phyloP scores from a whole-genome alignment of 2,888 invertebrate species.

The Chirona hameri region DNA sequence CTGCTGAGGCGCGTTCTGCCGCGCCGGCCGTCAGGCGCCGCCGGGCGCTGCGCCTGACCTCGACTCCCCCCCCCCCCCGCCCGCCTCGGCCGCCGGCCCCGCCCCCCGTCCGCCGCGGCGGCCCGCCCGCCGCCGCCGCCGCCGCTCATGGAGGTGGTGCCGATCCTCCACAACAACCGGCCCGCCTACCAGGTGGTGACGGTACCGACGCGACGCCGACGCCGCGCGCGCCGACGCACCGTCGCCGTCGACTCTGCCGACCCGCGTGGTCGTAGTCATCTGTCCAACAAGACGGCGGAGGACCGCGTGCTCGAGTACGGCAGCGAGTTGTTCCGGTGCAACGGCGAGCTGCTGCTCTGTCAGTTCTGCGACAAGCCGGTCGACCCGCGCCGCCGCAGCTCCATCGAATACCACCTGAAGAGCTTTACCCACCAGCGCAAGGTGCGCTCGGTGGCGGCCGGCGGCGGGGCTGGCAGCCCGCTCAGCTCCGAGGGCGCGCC shows the following conservation, averaged over 20 bases:
- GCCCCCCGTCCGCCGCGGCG: neutral
- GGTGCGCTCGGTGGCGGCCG: neutral
- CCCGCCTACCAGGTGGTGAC: constrained; percentile 10
- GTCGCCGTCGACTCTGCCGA: neutral
- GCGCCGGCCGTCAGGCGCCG: neutral
- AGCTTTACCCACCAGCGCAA: constrained; percentile 27
- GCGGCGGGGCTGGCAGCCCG: neutral
- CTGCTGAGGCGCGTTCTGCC: neutral
- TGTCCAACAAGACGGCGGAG: constrained; percentile 26
- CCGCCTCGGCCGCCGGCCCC: neutral
- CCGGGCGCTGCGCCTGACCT: neutral
- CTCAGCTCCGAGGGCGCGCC: neutral
- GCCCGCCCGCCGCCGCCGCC: neutral
- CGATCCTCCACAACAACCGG: constrained; percentile 7
- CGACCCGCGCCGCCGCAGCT: constrained; percentile 29
- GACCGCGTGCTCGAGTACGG: constrained; percentile 30
- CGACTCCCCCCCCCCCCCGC: neutral
- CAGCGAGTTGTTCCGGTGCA: constrained; percentile 13
- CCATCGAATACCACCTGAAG: constrained; percentile 28
- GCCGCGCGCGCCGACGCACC: neutral
- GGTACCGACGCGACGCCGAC: neutral
- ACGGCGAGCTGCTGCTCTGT: constrained; percentile 25
- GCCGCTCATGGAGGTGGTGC: constrained; percentile 9
- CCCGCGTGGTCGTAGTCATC: constrained; percentile 27
- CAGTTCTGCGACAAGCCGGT: constrained; percentile 28